Conservation (phyloP, 2,888 invertebrate genomes). For the Teleogryllus oceanicus region DNA sequence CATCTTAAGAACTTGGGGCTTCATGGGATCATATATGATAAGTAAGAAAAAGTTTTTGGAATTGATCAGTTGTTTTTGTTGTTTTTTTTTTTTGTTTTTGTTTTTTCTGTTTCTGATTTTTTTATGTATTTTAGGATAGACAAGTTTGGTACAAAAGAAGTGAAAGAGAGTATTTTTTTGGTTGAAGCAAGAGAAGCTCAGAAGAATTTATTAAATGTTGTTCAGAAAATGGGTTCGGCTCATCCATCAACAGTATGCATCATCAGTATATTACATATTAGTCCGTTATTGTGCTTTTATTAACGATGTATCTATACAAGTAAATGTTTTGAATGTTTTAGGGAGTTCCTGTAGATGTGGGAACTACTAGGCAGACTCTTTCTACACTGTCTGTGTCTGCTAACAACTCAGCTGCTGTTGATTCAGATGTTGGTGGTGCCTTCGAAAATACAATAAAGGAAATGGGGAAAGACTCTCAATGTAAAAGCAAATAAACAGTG, state of each 20-base stretch:
- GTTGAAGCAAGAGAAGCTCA: conserved; percentile 66
- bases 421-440: background rate
- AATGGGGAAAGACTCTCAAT: background rate
- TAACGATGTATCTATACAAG: too few relatives aligned
- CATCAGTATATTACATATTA: too few relatives aligned
- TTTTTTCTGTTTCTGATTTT: background rate
- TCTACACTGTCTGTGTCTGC: background rate
- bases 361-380: background rate
- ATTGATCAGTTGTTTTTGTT: too few relatives aligned
- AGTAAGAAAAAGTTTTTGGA: conserved; percentile 50
- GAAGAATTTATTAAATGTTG: conserved; percentile 27
- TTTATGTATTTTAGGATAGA: conserved; percentile 54
- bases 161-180: conserved; percentile 79
- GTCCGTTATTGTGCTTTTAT: too few relatives aligned
- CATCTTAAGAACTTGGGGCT: conserved; percentile 84
- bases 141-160: conserved; percentile 65
- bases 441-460: background rate
- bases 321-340: background rate
- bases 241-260: background rate
- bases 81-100: background rate
- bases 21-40: conserved; percentile 96
- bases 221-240: background rate
- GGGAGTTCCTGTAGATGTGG: background rate
- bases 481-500: too few relatives aligned
- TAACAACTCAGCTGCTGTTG: background rate